Conservation (phyloP, 1,140 invertebrate species). For the Drosophila nasuta region DNA sequence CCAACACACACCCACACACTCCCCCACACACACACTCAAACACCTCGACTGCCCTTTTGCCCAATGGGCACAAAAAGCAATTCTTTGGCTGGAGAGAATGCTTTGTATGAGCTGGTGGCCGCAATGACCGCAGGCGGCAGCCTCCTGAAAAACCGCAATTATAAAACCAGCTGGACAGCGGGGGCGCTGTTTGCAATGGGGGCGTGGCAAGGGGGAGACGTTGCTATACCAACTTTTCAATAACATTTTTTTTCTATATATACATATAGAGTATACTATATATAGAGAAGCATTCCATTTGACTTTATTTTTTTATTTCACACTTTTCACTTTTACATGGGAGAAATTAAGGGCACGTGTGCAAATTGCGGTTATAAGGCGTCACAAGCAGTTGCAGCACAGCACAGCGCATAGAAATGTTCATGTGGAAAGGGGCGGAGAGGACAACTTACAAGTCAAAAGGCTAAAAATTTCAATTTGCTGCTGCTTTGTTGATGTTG, state of each 20-base stretch:
- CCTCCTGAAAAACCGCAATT: conserved; percentile 76
- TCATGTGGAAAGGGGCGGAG: not conserved
- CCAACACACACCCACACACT: not conserved
- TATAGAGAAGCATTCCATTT: not conserved
- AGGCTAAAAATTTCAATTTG: conserved; percentile 74
- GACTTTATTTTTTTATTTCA: conserved; percentile 43
- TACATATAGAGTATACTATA: conserved; percentile 13
- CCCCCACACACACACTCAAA: not conserved
- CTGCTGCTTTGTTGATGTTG: conserved; percentile 61
- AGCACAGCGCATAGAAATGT: not conserved
- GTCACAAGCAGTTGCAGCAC: not conserved
- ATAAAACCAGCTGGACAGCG: conserved; percentile 59
- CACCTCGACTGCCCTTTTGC: conserved; percentile 9
- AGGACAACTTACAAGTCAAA: conserved; percentile 51
- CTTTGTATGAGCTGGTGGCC: conserved; percentile 50
- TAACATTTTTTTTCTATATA: conserved; percentile 58
- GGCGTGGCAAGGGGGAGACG: conserved; percentile 1
- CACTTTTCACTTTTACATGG: conserved; percentile 56
- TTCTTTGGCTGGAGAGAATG: conserved; percentile 38
- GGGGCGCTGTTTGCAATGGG: not conserved
- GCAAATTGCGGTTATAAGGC: conserved; percentile 67
- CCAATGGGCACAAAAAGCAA: conserved; percentile 41
- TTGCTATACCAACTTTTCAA: conserved; percentile 63
- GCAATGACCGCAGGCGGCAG: conserved; percentile 75
- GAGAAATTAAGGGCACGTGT: conserved; percentile 54